Evolutionary conservation across 2,888 invertebrate species (phyloP).

Genomic region (Acleris sparsana): DNA sequence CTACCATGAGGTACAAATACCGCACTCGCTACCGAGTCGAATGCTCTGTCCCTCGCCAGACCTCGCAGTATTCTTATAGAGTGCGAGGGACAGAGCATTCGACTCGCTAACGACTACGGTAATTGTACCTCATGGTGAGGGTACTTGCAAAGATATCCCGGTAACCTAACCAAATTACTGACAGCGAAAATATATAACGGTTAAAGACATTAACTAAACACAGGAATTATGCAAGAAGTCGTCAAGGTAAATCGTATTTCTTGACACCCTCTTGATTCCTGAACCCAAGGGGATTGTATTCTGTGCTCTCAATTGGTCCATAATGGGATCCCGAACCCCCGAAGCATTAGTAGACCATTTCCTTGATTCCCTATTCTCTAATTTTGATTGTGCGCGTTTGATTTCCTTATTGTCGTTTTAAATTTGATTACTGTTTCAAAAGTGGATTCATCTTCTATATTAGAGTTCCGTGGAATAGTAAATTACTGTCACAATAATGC

Average conservation of each 20-base stretch:
- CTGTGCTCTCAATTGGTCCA: constrained; percentile 23
- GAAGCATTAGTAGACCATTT: constrained; percentile 45
- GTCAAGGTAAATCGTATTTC: constrained; percentile 13
- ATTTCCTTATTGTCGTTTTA: constrained; percentile 8
- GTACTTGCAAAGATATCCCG: too few relatives aligned
- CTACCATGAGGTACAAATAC: too few relatives aligned
- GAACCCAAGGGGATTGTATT: constrained; percentile 7
- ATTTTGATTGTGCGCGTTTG: constrained; percentile 20
- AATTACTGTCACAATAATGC: too few relatives aligned
- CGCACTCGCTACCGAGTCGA: too few relatives aligned
- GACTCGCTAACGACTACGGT: too few relatives aligned
- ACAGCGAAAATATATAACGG: too few relatives aligned
- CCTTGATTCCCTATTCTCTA: constrained; percentile 38
- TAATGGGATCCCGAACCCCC: constrained; percentile 37
- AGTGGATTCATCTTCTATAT: neutral
- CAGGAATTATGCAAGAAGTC: neutral
- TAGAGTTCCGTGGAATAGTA: neutral
- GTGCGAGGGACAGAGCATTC: too few relatives aligned
- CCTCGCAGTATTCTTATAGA: too few relatives aligned
- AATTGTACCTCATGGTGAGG: too few relatives aligned
- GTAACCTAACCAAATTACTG: too few relatives aligned
- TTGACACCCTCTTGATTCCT: constrained; percentile 3
- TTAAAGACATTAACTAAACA: too few relatives aligned
- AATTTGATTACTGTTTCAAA: neutral
- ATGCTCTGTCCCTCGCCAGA: too few relatives aligned